A percentile compares a stretch with the other conserved stretches of the same genome.
phyloP scores from a whole-genome alignment of 2,797 vertebrate species.

The Leptodactylus fallax region DNA sequence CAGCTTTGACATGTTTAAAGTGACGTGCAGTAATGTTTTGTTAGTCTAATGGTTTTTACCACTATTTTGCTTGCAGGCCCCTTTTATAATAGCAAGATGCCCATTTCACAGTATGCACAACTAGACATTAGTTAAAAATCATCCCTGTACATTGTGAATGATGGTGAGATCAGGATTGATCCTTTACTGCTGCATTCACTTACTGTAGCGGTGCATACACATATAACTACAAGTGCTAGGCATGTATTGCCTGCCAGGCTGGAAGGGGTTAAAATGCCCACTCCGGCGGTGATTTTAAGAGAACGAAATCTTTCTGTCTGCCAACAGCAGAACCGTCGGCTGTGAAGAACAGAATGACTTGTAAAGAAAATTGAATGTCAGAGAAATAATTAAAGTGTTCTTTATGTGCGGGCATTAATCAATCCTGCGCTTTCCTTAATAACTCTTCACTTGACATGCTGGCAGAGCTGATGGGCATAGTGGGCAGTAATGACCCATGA shows the following conservation, averaged over 20 bases:
- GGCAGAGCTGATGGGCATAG: slow-evolving; percentile 82
- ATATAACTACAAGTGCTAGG: not conserved
- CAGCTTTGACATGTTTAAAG: too few relatives aligned
- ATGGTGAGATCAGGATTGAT: not conserved
- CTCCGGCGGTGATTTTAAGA: slow-evolving; percentile 67
- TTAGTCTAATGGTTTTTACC: too few relatives aligned
- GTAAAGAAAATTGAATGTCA: slow-evolving; percentile 77
- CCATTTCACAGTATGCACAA: too few relatives aligned
- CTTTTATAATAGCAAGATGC: too few relatives aligned
- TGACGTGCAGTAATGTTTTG: too few relatives aligned
- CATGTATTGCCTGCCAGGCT: not conserved
- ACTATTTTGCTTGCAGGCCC: too few relatives aligned
- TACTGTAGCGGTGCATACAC: not conserved
- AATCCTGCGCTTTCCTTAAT: slow-evolving; percentile 72
- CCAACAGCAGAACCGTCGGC: slow-evolving; percentile 71
- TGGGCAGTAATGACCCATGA: slow-evolving; percentile 85
- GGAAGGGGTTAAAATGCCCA: slow-evolving; percentile 69
- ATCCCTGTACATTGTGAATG: not conserved
- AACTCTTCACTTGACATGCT: slow-evolving; percentile 74
- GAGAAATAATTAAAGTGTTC: slow-evolving; percentile 79
- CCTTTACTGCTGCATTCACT: not conserved
- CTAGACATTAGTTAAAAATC: too few relatives aligned
- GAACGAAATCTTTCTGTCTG: slow-evolving; percentile 66
- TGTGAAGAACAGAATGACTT: slow-evolving; percentile 80
- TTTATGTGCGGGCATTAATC: slow-evolving; percentile 81